Base-by-base conservation (phyloP, 2,888 invertebrate genomes). In the Tipula confusa region DNA sequence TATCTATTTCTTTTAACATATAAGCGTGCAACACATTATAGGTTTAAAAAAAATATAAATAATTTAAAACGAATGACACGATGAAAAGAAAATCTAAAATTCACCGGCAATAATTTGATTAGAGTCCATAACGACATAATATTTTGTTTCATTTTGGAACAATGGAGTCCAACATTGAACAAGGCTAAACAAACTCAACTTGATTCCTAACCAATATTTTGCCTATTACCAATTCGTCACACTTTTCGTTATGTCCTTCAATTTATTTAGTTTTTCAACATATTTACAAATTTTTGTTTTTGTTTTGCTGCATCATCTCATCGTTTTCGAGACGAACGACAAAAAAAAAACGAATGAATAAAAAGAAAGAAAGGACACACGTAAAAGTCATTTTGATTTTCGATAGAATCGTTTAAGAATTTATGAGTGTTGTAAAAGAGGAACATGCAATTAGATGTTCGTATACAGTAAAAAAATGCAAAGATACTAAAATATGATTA, bases 181-280 rank as follows among this genome's bases (percentile, higher is more conserved):
- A 80, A 82, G 82, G 82, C 80, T 31, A 80, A 80, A 80, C 80
- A 80, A 80, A 82, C 82, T 33, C 82, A 18, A 82, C 31, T 82
- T 82, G 82, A 82, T 18, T 33, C 82, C 82, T 82, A 82, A 84
- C 84, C 84, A 38, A 84, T 84, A 38, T 84, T 84, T 84, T 84
- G 31, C 84, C 82, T 64, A 79, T 82, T 11, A 24, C 29, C 11
- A 82, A 84, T 84, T 84, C 24, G 84, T 79, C 82, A 82, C 84
- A 84, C 84, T 84, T 84, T 84, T 84, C 28, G 82, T 80, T 79
- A 1, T 82, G 82, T 82, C 82, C 82, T 82, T 82, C 82, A 33
- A 80, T 80, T 80, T 29, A 29, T n/a, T 9, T n/a, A n/a, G 18
- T 79, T 7, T 80, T 64, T 24, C 24, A 24, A 24, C 13, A 24